Base-by-base conservation (phyloP, 2,888 invertebrate genomes). In the Agrilus biguttatus region DNA sequence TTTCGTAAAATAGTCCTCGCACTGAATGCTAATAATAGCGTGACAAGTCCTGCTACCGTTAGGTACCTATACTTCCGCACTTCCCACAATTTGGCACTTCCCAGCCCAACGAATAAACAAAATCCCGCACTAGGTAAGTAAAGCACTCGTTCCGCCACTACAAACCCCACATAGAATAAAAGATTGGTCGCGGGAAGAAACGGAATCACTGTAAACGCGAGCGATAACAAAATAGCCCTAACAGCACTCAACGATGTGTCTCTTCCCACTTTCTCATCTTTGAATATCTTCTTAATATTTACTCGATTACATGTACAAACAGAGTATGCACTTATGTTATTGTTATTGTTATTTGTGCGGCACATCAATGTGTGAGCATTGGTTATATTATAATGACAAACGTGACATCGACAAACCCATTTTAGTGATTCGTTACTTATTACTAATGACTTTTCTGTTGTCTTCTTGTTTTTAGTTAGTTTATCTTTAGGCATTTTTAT, bases 81-180 rank as follows among this genome's bases (percentile, higher is more conserved):
- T 45, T 66, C 65, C 72, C 73, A 75, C 45, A 77, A 68, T 51
- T 68, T 70, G 35, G 73, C 72, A 47, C 78, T 71, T 35, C 87
- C 85, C 53, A 83, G 69, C 41, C 86, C 92, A 47, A 93, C 72
- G 51, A 95, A 71, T 55, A 96, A 75, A 69, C 93, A 95, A 68
- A 85, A 88, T 42, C 95, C 96, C 59, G 95, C 88, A 70, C 92
- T 93, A 40, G 96, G 95, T 65, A 96, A 78, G 70, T 96, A 97
- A 51, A 97, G 74, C 51, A 96, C 83, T 51, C 96, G 77, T 70
- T 97, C 97, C 46, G 96, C 97, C 43, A 96, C 86, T 53, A 97
- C 96, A 68, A 97, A 97, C 40, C 97, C 97, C 47, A 97, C 96
- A 68, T 96, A 95, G 72, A 95, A 93, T 68, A 96, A 83, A 55